Evolutionary conservation across 2,797 vertebrate genomes (phyloP), one percentile per base, ranked within the genome.

Genomic region (Hylomyscus alleni): DNA sequence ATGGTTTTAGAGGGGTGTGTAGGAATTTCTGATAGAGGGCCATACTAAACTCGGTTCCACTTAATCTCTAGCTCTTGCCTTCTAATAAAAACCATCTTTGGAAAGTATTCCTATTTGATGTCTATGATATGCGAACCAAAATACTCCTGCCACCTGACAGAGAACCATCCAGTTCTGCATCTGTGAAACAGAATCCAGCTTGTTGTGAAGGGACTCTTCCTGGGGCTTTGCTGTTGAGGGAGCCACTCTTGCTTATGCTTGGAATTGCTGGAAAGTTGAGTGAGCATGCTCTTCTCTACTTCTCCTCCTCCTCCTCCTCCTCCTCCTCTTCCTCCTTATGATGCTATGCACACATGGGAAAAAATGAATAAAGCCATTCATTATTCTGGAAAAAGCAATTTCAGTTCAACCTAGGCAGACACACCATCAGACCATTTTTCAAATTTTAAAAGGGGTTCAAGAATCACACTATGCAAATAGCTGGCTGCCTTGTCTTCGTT

Each of bases 191-290:
- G 56, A 44, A 47, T 40, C 11, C 14, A 72, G 17, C n/a, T 69
- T 88, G n/a, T 19, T 17, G 1, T 26, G 44, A 95, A 83, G 20
- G 77, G 20, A 29, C 15, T 31, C 40, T 20, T 4, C 52, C 37
- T 13, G 11, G 3, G 26, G 15, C 24, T 89, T 80, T 92, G 76
- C 0, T 2, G 11, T n/a, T 44, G 4, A 31, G 29, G 47, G 3
- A 52, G 31, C 1, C 77, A 69, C 13, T 40, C 26, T 65, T 37
- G 31, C 24, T 65, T 88, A 3, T 62, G 31, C 67, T 37, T 67
- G 67, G 50, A 78, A 91, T 37, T n/a, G 56, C 26, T 84, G 31
- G 10, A 88, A 58, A 58, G 83, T 93, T 58, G 93, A 75, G 44
- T 84, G 9, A n/a, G 19, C 44, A 52, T 29, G 6, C 6, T 54